Base-by-base conservation (phyloP, 2,888 invertebrate genomes). In the Pandemis cinnamomeana region DNA sequence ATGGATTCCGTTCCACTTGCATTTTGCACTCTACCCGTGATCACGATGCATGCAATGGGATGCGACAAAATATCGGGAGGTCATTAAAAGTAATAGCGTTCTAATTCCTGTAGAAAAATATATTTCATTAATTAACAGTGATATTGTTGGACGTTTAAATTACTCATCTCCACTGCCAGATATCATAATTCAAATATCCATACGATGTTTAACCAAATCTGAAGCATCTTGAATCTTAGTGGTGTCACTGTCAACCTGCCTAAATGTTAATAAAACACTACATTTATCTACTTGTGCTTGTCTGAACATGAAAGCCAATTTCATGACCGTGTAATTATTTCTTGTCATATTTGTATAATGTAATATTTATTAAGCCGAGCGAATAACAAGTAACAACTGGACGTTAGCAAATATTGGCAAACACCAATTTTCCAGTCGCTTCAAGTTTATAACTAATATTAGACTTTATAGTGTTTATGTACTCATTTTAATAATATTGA, bases 361-460 rank as follows among this genome's bases (percentile, higher is more conserved):
- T 67, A 67, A 15, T 44, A n/a, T 73, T 67, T 1, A 69, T 48
- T 46, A 51, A 27, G 27, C n/a, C 10, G 46, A n/a, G 36, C 46
- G 36, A 7, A 2, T 36, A 36, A n/a, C 48, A 66, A 58, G 58
- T 20, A 62, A 42, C 42, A 44, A 55, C 5, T 20, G 72, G n/a
- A 55, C 44, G 42, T 11, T 36, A 48, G n/a, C 60, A 66, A 36
- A 69, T 48, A 51, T 61, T 70, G 69, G 73, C 73, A 70, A 67
- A 73, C 42, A 46, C 36, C 73, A 42, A 70, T 73, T 42, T 42
- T 66, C 62, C 42, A 67, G 74, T 53, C 61, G 71, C 48, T 71
- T 61, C 10, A 5, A 41, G 42, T 66, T 63, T 69, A 60, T 66
- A 36, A 51, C 7, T 70, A 73, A 67, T 69, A 44, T 60, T 66